Conservation (phyloP, 37 sponge, comb jelly and placozoan genomes). For the Aplysina aerophoba region DNA sequence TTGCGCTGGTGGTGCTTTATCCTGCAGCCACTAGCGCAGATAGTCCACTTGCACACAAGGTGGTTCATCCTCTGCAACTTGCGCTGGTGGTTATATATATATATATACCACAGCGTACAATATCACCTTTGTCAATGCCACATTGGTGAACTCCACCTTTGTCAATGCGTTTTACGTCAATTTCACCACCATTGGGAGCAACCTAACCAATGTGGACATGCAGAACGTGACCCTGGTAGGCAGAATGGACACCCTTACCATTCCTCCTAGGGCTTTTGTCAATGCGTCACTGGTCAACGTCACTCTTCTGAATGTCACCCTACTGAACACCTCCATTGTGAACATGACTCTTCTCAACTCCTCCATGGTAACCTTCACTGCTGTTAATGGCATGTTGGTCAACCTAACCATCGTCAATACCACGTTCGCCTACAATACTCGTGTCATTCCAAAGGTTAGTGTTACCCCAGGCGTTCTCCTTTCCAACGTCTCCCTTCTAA, state of each 20-base stretch:
- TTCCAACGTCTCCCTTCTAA: neutral
- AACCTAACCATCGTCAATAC: slow-evolving; percentile 17
- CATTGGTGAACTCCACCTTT: neutral
- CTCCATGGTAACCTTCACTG: slow-evolving; percentile 7
- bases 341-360: slow-evolving; percentile 9
- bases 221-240: no score
- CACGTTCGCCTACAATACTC: neutral
- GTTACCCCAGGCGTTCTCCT: neutral
- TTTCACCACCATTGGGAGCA: neutral
- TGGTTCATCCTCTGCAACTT: no score
- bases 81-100: no score
- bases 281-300: slow-evolving; percentile 22
- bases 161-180: neutral
- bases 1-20: no score
- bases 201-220: neutral
- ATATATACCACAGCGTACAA: no score
- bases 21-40: no score
- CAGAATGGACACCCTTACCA: neutral
- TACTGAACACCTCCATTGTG: neutral
- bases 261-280: neutral
- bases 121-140: neutral
- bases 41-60: no score
- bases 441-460: neutral
- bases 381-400: neutral
- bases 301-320: slow-evolving; percentile 16